These are phyloP conservation scores for Cydia strobilella DNA, from an alignment of 1,140 invertebrate species.

Conservation along the genomic window DNA sequence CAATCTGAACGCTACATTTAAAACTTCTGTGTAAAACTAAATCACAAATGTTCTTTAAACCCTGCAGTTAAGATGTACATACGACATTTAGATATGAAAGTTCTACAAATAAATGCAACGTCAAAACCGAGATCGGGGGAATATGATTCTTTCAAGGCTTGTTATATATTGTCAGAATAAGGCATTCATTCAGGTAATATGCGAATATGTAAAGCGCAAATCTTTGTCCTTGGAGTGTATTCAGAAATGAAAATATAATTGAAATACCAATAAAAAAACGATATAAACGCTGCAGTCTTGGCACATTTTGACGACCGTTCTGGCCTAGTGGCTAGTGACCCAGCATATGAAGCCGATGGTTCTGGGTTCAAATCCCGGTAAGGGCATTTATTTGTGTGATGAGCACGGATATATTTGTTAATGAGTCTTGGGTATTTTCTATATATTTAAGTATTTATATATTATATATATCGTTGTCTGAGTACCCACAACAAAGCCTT, in stretches of 20 bases:
- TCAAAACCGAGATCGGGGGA: conserved; percentile 35
- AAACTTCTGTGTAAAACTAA: not conserved
- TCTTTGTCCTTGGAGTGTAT: conserved; percentile 5
- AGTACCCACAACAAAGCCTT: too few relatives aligned
- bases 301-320: too few relatives aligned
- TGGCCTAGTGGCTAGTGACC: too few relatives aligned
- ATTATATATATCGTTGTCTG: too few relatives aligned
- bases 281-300: not conserved
- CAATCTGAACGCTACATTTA: conserved; percentile 20
- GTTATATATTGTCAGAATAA: conserved; percentile 19
- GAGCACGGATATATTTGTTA: too few relatives aligned
- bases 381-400: too few relatives aligned
- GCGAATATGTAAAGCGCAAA: conserved; percentile 6
- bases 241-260: not conserved
- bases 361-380: too few relatives aligned
- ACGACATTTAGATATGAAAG: not conserved
- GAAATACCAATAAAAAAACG: not conserved
- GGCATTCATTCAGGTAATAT: conserved; percentile 11
- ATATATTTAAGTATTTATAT: too few relatives aligned
- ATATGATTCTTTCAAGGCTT: conserved; percentile 16
- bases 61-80: not conserved
- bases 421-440: too few relatives aligned
- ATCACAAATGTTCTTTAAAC: not conserved
- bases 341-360: too few relatives aligned
- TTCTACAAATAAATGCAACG: conserved; percentile 28